These are phyloP conservation scores for Carassius gibelio DNA, from an alignment of 2,113 vertebrate genomes.

Conservation along the genomic window DNA sequence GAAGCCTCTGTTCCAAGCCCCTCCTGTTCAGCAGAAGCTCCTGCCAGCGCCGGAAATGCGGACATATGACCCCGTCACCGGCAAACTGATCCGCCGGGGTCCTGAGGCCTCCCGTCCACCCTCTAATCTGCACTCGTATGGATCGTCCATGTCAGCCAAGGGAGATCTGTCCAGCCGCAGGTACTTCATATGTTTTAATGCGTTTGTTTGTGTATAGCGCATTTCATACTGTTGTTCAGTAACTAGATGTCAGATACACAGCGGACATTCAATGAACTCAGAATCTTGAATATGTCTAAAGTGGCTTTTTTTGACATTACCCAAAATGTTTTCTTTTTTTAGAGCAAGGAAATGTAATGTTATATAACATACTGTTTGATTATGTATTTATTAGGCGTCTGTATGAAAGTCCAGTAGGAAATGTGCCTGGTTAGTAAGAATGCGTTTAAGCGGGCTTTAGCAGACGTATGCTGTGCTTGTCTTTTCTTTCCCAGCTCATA, in stretches of 20 bases:
- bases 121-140: constrained; percentile 76
- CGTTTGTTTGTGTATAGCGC: neutral
- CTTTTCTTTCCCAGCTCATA: constrained; percentile 10
- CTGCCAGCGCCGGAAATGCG: constrained; percentile 75
- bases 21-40: constrained; percentile 79
- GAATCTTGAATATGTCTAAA: neutral
- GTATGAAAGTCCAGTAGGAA: neutral
- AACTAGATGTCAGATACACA: neutral
- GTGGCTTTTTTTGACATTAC: neutral
- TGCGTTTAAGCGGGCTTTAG: neutral
- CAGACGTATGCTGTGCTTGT: constrained; percentile 17
- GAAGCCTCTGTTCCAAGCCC: constrained; percentile 80
- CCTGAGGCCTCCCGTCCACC: constrained; percentile 67
- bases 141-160: constrained; percentile 73
- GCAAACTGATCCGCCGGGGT: constrained; percentile 89
- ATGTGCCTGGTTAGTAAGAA: constrained; percentile 12
- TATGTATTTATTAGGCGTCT: neutral
- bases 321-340: neutral
- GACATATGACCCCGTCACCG: constrained; percentile 90
- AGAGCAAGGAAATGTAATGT: neutral
- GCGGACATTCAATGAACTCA: neutral
- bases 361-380: neutral
- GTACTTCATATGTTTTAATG: constrained; percentile 67
- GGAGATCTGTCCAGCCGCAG: constrained; percentile 78
- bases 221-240: neutral